Evolutionary conservation across 1,140 invertebrate genomes (phyloP).

Genomic region (Himalopsyche phryganea): DNA sequence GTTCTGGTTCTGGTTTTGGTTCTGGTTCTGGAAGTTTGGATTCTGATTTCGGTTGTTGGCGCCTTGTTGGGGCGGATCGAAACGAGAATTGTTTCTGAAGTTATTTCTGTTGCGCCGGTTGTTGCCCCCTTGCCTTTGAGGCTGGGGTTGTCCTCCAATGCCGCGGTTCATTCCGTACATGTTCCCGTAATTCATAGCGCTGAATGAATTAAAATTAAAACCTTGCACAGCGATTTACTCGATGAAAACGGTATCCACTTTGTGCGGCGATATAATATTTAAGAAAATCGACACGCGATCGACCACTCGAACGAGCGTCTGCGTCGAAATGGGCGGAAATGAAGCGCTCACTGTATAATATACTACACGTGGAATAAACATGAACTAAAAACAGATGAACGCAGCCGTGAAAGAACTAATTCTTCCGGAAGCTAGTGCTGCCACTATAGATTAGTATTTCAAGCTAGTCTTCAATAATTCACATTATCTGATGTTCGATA

Average conservation of each 20-base stretch:
- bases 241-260: not conserved
- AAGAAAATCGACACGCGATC: constrained; percentile 3
- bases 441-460: too few species aligned
- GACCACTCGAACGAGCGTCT: not conserved
- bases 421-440: too few species aligned
- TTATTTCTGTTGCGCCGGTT: constrained; percentile 9
- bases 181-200: constrained; percentile 3
- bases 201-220: not conserved
- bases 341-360: constrained; percentile 2
- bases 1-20: constrained; percentile 16
- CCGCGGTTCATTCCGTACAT: constrained; percentile 20
- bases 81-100: constrained; percentile 5
- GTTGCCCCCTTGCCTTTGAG: constrained; percentile 16
- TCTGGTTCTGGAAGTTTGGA: not conserved
- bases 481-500: too few species aligned
- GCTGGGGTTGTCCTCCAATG: constrained; percentile 23
- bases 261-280: not conserved
- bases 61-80: constrained; percentile 10
- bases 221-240: not conserved
- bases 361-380: not conserved
- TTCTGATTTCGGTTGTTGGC: not conserved
- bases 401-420: not conserved
- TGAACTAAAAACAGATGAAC: constrained; percentile 11
- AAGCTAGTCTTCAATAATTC: too few species aligned
- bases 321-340: constrained; percentile 17